A percentile compares a stretch with the other conserved stretches of the same genome.
Evolutionary conservation across 2,797 vertebrate species (phyloP).

Genomic region (Urosaurus nigricauda): DNA sequence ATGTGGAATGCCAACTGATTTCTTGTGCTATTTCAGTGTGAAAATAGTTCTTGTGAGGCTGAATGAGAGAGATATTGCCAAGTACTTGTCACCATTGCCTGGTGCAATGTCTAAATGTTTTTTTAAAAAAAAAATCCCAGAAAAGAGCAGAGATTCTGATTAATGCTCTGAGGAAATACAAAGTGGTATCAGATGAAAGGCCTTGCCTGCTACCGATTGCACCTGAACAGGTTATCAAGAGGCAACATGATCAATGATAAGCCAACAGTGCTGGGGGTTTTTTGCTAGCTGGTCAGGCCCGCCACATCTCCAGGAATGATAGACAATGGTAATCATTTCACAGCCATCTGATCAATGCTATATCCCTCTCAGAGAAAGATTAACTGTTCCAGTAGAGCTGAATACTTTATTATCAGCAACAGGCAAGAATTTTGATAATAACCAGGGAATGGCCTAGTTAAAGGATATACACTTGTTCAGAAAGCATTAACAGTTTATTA

Average conservation of each 20-base stretch:
- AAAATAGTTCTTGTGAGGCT: background rate
- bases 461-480: background rate
- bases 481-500: slow-evolving; percentile 29
- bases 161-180: slow-evolving; percentile 21
- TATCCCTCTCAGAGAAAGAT: slow-evolving; percentile 3
- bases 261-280: background rate
- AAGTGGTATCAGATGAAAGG: background rate
- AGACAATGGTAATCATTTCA: slow-evolving; percentile 38
- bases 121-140: background rate
- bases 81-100: background rate
- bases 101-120: background rate
- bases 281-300: slow-evolving; percentile 19
- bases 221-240: slow-evolving; percentile 31
- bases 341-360: slow-evolving; percentile 33
- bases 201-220: background rate
- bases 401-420: slow-evolving; percentile 20
- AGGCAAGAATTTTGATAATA: slow-evolving; percentile 36
- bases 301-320: slow-evolving; percentile 10
- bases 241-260: slow-evolving; percentile 26
- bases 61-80: slow-evolving; percentile 9
- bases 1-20: too few species aligned
- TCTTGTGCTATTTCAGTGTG: background rate
- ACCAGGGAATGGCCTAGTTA: slow-evolving; percentile 23
- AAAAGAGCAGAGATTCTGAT: slow-evolving; percentile 10
- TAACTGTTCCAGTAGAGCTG: slow-evolving; percentile 14